These are phyloP conservation scores for Accipiter virgatus DNA, from an alignment of 2,113 vertebrate genomes.

Conservation along the genomic window DNA sequence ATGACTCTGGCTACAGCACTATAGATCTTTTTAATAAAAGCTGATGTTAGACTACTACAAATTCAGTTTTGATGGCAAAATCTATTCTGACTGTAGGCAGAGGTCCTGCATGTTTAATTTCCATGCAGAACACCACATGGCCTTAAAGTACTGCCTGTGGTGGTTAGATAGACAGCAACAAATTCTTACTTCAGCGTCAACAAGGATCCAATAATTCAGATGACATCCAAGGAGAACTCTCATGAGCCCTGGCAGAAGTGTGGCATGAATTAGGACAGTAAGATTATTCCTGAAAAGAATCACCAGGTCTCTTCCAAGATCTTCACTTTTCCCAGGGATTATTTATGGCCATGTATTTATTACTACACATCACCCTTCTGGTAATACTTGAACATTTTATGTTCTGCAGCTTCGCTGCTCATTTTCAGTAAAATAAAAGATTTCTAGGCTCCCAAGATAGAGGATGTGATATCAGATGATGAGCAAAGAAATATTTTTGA, in stretches of 20 bases:
- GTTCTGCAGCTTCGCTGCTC: neutral
- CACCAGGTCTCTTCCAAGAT: neutral
- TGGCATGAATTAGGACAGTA: neutral
- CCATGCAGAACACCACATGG: neutral
- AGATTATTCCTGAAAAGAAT: neutral
- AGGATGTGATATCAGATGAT: neutral
- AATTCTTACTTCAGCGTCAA: neutral
- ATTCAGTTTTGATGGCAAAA: constrained; percentile 49
- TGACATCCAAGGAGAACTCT: neutral
- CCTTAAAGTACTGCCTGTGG: neutral
- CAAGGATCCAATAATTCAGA: neutral
- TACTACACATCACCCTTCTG: neutral
- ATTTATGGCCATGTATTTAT: neutral
- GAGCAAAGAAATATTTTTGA: constrained; percentile 30
- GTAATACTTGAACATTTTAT: constrained; percentile 18
- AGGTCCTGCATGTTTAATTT: constrained; percentile 1
- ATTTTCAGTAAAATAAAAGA: constrained; percentile 1
- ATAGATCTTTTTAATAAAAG: constrained; percentile 40
- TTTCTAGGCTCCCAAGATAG: neutral
- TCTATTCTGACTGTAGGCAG: constrained; percentile 23
- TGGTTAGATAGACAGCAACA: neutral
- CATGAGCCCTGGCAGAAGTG: neutral
- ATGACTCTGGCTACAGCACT: neutral
- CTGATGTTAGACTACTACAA: constrained; percentile 30
- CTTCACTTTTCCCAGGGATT: neutral